Evolutionary conservation across 2,113 vertebrate species (phyloP), one percentile per base, ranked within the genome.

Genomic region (Struthidea cinerea): DNA sequence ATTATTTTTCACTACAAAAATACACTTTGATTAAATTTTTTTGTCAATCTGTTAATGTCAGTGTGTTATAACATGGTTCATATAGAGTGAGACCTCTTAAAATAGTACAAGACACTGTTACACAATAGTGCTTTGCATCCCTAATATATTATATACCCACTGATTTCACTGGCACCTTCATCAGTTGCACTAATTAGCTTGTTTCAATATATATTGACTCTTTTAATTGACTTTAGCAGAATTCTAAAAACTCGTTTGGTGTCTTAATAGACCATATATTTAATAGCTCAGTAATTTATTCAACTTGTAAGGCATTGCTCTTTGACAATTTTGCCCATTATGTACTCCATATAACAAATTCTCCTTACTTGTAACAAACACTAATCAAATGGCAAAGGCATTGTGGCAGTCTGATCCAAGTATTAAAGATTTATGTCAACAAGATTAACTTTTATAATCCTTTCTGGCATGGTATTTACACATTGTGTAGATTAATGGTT

Each of bases 361-460:
- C 30, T 84, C 78, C 89, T 69, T 60, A 18, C 39, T 59, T 87
- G 57, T 46, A 89, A 88, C 42, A 95, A 92, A 68, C 57, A 60
- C 65, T 80, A 93, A 95, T 77, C 84, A 94, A 95, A 91, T 10
- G 6, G 65, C 20, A 92, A 95, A 84, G 35, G 37, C 37, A 65
- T 93, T 82, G 71, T 71, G 64, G 70, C 75, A 84, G 23, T 61
- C n/a, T 73, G 47, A 39, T 89, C 32, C 7, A 19, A 94, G 93
- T 90, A 94, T 74, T 95, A 84, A 94, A 90, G 73, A 96, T 92
- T 96, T 87, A 93, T 82, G 50, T 87, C 69, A 94, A 80, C 73
- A 90, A 80, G 61, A 84, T 84, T 93, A 94, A 67, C 75, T 96
- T 90, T 77, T 84, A 80, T 70, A 91, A 88, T 90, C 73, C 35